A percentile compares a stretch with the other conserved stretches of the same genome.
Conservation (phyloP, 2,797 vertebrate species). For the Monodelphis domestica region DNA sequence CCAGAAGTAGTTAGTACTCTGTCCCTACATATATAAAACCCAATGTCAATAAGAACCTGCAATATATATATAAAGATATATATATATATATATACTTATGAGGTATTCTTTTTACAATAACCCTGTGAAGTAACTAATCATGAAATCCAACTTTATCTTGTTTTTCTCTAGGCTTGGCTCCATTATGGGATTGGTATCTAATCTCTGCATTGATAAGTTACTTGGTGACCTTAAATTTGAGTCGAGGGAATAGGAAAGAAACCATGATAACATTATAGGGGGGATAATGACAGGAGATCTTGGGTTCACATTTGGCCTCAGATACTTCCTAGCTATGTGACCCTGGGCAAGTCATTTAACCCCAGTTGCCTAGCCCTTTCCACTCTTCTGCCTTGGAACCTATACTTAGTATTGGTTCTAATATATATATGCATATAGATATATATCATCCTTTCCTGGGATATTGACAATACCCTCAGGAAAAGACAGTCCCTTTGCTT, state of each 20-base stretch:
- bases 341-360: too few relatives aligned
- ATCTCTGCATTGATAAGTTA: not conserved
- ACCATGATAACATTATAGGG: too few relatives aligned
- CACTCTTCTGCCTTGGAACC: too few relatives aligned
- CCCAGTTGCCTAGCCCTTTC: too few relatives aligned
- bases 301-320: too few relatives aligned
- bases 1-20: not conserved
- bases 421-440: too few relatives aligned
- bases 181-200: not conserved
- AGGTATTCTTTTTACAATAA: not conserved
- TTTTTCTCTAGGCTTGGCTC: not conserved
- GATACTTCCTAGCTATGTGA: too few relatives aligned
- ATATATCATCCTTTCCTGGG: too few relatives aligned
- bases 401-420: too few relatives aligned
- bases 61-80: too few relatives aligned
- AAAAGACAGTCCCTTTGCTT: not conserved
- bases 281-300: too few relatives aligned
- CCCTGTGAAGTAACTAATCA: not conserved
- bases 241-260: not conserved
- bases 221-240: not conserved
- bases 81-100: not conserved
- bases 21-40: not conserved
- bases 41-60: not conserved
- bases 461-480: too few relatives aligned
- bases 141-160: not conserved